Evolutionary conservation across 1,140 invertebrate species (phyloP).

Genomic region (Drosophila tani): DNA sequence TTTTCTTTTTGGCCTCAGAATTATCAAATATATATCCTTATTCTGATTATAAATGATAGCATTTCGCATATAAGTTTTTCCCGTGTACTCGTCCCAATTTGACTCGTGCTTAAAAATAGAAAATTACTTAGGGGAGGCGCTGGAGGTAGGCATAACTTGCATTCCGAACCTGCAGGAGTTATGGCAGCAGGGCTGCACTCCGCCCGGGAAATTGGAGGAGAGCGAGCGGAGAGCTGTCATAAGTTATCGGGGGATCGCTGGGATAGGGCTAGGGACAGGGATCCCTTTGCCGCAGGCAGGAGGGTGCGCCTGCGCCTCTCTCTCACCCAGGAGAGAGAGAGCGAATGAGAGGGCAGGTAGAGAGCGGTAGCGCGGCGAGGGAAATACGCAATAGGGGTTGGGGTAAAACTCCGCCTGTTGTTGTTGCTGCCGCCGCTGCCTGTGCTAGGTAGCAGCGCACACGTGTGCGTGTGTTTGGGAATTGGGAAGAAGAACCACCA

Average conservation of each 20-base stretch:
- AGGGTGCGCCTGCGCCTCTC: slow-evolving; percentile 70
- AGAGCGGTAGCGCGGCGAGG: slow-evolving; percentile 34
- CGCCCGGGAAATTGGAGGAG: slow-evolving; percentile 58
- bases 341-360: slow-evolving; percentile 47
- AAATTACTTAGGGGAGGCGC: slow-evolving; percentile 36
- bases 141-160: slow-evolving; percentile 32
- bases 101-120: slow-evolving; percentile 73
- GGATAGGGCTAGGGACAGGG: background rate
- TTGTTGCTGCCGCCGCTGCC: no score
- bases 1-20: background rate
- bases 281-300: slow-evolving; percentile 1
- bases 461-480: slow-evolving; percentile 27
- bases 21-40: background rate
- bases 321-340: slow-evolving; percentile 10
- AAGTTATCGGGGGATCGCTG: slow-evolving; percentile 65
- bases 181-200: slow-evolving; percentile 55
- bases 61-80: background rate
- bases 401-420: no score
- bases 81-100: slow-evolving; percentile 54
- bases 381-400: slow-evolving; percentile 81
- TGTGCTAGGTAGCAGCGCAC: slow-evolving; percentile 62
- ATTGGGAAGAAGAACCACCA: slow-evolving; percentile 76
- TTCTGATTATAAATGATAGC: no score
- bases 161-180: slow-evolving; percentile 54
- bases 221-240: slow-evolving; percentile 58